Evolutionary conservation across 2,888 invertebrate species (phyloP), one percentile per base, ranked within the genome.

Genomic region (Sesia bembeciformis): DNA sequence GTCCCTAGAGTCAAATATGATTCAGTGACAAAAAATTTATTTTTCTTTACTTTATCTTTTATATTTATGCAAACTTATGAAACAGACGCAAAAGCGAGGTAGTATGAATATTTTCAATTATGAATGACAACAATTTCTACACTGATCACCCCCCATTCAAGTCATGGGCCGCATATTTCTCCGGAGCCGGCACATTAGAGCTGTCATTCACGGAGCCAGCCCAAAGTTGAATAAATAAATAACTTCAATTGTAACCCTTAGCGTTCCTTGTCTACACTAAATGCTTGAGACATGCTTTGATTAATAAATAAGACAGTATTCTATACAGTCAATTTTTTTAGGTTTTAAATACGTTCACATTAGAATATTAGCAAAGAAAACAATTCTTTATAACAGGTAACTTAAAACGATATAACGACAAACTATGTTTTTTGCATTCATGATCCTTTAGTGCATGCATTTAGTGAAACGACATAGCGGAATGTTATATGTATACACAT

Each of bases 151-250:
- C 72, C 70, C 67, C 64, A 62, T 58, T 61, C 54, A 59, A 60
- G 61, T 64, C 66, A 66, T 70, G 67, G 70, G 64, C 64, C 64
- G 62, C 61, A 64, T 64, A 72, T 74, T 73, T 72, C 75, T 75
- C 70, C 64, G 65, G 65, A 64, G 60, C 63, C 57, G 51, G 54
- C 64, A 61, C 62, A 55, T 57, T 54, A 57, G 60, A 52, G 62
- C 60, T 68, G 69, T 70, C 77, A 73, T 72, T 80, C 74, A 75
- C 64, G 66, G 68, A 39, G 64, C 60, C 67, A 65, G 64, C 64
- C 70, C 70, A 64, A 70, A 72, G 71, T 74, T 77, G 80, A 75
- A 80, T 81, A 76, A 81, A 82, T 81, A 81, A 83, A 80, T 81
- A 78, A 75, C 66, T 74, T 64, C 70, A 76, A 80, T 76, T 74